Conservation (phyloP, 2,888 invertebrate genomes). For the Liopterus haemorrhoidalis region DNA sequence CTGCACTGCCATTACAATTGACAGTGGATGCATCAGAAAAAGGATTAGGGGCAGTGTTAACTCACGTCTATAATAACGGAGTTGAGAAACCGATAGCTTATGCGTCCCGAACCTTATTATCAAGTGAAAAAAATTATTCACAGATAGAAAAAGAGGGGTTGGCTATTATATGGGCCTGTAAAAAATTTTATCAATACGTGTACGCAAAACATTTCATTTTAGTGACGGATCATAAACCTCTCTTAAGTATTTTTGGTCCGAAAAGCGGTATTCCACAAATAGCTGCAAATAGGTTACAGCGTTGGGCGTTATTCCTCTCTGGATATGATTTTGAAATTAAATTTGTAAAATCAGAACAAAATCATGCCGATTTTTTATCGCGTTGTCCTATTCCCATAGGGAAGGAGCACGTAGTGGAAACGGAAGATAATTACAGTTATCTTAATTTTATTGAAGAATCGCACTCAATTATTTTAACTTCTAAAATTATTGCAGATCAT, state of each 20-base stretch:
- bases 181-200: conserved; percentile 25
- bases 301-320: conserved; percentile 34
- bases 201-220: conserved; percentile 29
- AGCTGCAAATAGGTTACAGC: conserved; percentile 31
- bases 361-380: conserved; percentile 6
- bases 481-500: neutral
- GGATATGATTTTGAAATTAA: conserved; percentile 31
- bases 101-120: conserved; percentile 25
- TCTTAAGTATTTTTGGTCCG: conserved; percentile 34
- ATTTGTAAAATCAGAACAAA: conserved; percentile 5
- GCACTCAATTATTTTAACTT: neutral
- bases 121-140: conserved; percentile 30
- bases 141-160: conserved; percentile 32
- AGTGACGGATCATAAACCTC: conserved; percentile 39
- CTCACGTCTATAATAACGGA: conserved; percentile 24
- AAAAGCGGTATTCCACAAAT: conserved; percentile 27
- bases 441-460: neutral
- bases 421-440: neutral
- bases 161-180: conserved; percentile 30
- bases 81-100: conserved; percentile 28
- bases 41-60: conserved; percentile 36
- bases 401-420: neutral
- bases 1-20: neutral
- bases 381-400: conserved; percentile 5
- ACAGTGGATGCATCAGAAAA: conserved; percentile 41